Evolutionary conservation across 23 tunicate species (phyloP).

Genomic region (Aplidium turbinatum): DNA sequence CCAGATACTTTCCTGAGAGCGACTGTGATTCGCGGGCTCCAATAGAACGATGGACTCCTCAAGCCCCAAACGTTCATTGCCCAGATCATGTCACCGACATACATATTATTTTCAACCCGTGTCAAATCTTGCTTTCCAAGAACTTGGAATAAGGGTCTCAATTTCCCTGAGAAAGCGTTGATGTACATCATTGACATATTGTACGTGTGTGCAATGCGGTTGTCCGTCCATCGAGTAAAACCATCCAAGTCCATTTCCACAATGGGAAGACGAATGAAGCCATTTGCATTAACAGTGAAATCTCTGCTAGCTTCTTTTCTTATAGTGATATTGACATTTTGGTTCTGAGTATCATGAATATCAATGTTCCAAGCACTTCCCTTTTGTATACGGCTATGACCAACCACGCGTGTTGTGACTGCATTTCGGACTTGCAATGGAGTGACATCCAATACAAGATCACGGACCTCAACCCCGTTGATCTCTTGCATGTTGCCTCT

Average conservation of each 20-base stretch:
- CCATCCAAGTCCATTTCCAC: constrained; percentile 26
- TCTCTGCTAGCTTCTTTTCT: too few relatives aligned
- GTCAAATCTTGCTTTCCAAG: background rate
- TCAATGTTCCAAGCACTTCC: constrained; percentile 11
- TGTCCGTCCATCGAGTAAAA: background rate
- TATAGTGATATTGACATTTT: background rate
- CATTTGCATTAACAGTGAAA: too few relatives aligned
- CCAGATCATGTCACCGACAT: constrained; percentile 4
- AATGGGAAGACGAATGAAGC: constrained; percentile 16
- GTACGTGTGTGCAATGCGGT: constrained; percentile 7
- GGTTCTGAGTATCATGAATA: background rate
- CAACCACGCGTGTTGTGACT: background rate
- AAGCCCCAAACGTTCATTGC: constrained; percentile 8
- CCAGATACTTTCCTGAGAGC: too few relatives aligned
- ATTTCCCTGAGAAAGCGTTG: background rate
- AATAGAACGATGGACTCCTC: background rate
- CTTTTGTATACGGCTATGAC: background rate
- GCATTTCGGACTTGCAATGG: too few relatives aligned
- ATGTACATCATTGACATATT: background rate
- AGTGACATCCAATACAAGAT: background rate
- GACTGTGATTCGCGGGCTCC: background rate
- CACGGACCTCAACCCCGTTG: background rate
- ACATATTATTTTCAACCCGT: background rate
- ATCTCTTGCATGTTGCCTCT: background rate
- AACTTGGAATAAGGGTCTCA: constrained; percentile 8